Conservation (phyloP, 2,113 vertebrate genomes). For the Emydura subglobosa region DNA sequence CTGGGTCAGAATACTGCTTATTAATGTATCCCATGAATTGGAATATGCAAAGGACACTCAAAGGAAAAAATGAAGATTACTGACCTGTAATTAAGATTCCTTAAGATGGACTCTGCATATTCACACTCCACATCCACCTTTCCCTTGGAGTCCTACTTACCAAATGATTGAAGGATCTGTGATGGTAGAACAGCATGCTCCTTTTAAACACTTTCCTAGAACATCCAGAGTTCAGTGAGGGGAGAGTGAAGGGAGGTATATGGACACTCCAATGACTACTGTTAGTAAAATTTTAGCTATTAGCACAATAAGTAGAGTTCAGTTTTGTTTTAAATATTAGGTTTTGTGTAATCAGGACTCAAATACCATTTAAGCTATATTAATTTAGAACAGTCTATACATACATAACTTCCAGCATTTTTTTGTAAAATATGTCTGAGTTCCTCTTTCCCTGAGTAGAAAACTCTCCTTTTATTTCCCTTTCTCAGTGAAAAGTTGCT, state of each 20-base stretch:
- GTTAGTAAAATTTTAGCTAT: background rate
- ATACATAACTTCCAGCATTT: rapidly evolving
- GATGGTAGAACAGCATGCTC: too few species aligned
- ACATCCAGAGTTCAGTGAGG: too few species aligned
- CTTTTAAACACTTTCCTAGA: too few species aligned
- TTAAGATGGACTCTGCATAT: too few species aligned
- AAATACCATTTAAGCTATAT: rapidly evolving
- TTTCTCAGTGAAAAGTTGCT: background rate
- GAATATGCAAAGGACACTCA: background rate
- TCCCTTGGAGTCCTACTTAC: too few species aligned
- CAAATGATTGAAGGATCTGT: too few species aligned
- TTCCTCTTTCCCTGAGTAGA: rapidly evolving
- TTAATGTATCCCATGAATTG: background rate
- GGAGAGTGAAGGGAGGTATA: too few species aligned
- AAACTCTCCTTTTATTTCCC: background rate
- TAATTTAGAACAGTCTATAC: background rate
- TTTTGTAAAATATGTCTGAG: rapidly evolving
- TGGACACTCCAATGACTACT: too few species aligned
- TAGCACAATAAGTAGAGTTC: background rate
- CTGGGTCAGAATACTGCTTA: background rate
- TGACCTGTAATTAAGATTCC: too few species aligned
- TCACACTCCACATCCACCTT: too few species aligned
- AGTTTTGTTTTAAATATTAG: background rate
- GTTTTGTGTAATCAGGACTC: rapidly evolving
- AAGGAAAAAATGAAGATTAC: background rate